phyloP scores from a whole-genome alignment of 1,140 invertebrate genomes.

The Aphis craccivora region DNA sequence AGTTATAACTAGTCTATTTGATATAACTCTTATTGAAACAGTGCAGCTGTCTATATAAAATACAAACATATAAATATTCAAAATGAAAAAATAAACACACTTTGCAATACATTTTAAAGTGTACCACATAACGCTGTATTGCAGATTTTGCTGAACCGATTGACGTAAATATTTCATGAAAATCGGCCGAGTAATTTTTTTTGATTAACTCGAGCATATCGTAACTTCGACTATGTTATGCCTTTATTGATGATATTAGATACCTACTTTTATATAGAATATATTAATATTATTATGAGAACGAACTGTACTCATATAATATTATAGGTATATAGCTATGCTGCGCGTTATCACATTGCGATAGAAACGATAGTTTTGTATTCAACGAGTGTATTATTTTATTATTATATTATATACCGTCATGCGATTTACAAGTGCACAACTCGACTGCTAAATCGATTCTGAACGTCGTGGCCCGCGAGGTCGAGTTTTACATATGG shows the following conservation, averaged over 20 bases:
- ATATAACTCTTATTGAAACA: not conserved
- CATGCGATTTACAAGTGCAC: not conserved
- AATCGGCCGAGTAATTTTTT: not conserved
- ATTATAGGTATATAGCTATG: not conserved
- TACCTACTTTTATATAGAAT: not conserved
- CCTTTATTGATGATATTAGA: not conserved
- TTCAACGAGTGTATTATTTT: not conserved
- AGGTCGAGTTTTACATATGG: not conserved
- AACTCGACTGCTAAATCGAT: not conserved
- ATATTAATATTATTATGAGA: not conserved
- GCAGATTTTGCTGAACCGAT: not conserved
- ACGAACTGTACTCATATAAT: not conserved
- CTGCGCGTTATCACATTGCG: not conserved
- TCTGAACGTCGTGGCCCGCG: not conserved
- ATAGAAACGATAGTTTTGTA: not conserved
- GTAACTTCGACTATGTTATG: not conserved
- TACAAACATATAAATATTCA: too few species aligned
- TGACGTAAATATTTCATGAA: not conserved
- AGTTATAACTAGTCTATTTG: too few species aligned
- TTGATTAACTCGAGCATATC: not conserved
- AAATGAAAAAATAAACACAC: not conserved
- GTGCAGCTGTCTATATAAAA: not conserved
- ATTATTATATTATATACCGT: not conserved
- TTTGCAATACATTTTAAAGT: not conserved
- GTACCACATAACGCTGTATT: not conserved